Base-by-base conservation (phyloP, 2,888 invertebrate genomes). In the Malthinus flaveolus region DNA sequence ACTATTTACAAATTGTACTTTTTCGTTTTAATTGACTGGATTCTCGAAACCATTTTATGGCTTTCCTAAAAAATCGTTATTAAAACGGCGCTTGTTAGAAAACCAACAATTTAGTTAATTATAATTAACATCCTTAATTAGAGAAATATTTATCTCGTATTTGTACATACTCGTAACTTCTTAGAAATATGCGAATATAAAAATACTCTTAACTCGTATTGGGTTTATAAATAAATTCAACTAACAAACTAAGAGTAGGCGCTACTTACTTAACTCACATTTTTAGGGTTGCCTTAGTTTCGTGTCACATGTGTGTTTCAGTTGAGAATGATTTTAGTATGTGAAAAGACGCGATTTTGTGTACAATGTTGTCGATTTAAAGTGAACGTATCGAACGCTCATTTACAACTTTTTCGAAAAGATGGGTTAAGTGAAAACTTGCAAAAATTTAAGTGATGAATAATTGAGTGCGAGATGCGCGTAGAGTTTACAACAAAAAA, bases 171-270 rank as follows among this genome's bases (percentile, higher is more conserved):
- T 23, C n/a, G 5, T 23, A 23, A 23, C 23, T 23, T 23, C 23
- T 23, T 23, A 23, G 23, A 23, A 23, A 23, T 23, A 23, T 23
- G 23, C 23, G 23, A 23, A 23, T 23, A 23, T 23, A 23, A 23
- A 23, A 23, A 23, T 23, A 23, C 2, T 3, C 23, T 23, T 23
- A n/a, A 23, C 23, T 23, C 23, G 23, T 23, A 23, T 23, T 23
- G n/a, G 11, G 11, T 63, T 66, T 68, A 68, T 59, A 65, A 63
- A 66, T 68, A 68, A 63, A 57, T 35, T n/a, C 31, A 52, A 45
- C 52, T 51, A 45, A 48, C 48, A 56, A 60, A 60, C 52, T 49
- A 51, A 49, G 56, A 60, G 60, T 60, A 60, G 60, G 60, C 51
- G 60, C 56, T 60, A 49, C 52, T 23, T 52, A 56, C 60, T 56